A percentile compares a stretch with the other conserved stretches of the same genome.
These are phyloP conservation scores for Drosophila testacea DNA, from an alignment of 2,888 invertebrate species.

Conservation along the genomic window DNA sequence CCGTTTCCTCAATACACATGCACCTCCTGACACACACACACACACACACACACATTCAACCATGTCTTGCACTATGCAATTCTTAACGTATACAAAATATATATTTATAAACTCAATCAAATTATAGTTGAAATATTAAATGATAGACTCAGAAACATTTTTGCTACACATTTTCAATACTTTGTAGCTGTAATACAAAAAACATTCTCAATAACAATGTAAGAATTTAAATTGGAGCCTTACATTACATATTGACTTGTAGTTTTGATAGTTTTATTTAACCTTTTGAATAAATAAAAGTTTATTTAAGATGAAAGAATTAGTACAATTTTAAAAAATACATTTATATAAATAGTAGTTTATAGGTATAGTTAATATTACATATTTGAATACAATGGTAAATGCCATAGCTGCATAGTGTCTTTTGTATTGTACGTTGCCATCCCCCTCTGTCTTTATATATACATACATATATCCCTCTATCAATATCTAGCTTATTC, in stretches of 20 bases:
- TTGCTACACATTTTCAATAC: not conserved
- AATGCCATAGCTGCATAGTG: slow-evolving; percentile 10
- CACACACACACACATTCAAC: not conserved
- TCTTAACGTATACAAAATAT: not conserved
- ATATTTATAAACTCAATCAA: not conserved
- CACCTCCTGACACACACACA: slow-evolving; percentile 4
- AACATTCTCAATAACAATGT: not conserved
- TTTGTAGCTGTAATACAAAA: not conserved
- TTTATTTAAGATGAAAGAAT: too few species aligned
- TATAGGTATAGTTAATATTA: too few species aligned
- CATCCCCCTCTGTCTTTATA: not conserved
- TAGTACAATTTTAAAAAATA: not conserved
- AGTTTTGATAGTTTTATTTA: not conserved
- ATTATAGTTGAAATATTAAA: not conserved
- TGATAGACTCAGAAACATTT: not conserved
- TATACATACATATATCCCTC: slow-evolving; percentile 2
- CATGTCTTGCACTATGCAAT: slow-evolving; percentile 11
- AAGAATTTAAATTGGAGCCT: not conserved
- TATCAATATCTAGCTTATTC: slow-evolving; percentile 7
- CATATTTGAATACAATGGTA: not conserved
- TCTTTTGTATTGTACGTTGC: slow-evolving; percentile 18
- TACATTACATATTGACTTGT: not conserved
- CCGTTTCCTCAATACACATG: slow-evolving; percentile 5
- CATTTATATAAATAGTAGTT: not conserved
- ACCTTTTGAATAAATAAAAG: not conserved